Evolutionary conservation across 2,113 vertebrate species (phyloP).

Genomic region (Desmodus rotundus): DNA sequence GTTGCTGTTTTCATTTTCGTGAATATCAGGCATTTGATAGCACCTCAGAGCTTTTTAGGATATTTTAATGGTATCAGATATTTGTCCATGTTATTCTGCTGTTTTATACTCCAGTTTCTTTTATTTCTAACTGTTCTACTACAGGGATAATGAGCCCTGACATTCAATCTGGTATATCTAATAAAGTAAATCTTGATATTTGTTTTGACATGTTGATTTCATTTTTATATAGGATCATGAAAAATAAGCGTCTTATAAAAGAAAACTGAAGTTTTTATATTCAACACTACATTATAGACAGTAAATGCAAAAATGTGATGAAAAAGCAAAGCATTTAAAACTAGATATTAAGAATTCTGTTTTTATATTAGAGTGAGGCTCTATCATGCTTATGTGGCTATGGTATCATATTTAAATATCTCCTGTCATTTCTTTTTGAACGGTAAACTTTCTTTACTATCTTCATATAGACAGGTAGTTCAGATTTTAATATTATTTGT

Average conservation of each 20-base stretch:
- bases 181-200: not conserved
- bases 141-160: not conserved
- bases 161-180: not conserved
- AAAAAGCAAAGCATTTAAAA: not conserved
- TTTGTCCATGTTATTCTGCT: not conserved
- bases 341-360: not conserved
- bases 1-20: not conserved
- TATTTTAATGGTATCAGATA: not conserved
- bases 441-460: not conserved
- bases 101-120: not conserved
- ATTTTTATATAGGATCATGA: not conserved
- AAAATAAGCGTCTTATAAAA: not conserved
- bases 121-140: constrained; percentile 14
- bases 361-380: not conserved
- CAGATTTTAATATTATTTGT: not conserved
- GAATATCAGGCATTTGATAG: not conserved
- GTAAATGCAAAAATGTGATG: not conserved
- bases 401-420: not conserved
- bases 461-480: not conserved
- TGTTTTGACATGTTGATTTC: not conserved
- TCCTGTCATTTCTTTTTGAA: constrained; percentile 23
- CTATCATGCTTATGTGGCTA: not conserved
- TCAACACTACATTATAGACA: not conserved
- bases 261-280: not conserved
- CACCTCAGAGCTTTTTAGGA: not conserved